Base-by-base conservation (phyloP, 2,113 vertebrate species). In the Menura novaehollandiae region DNA sequence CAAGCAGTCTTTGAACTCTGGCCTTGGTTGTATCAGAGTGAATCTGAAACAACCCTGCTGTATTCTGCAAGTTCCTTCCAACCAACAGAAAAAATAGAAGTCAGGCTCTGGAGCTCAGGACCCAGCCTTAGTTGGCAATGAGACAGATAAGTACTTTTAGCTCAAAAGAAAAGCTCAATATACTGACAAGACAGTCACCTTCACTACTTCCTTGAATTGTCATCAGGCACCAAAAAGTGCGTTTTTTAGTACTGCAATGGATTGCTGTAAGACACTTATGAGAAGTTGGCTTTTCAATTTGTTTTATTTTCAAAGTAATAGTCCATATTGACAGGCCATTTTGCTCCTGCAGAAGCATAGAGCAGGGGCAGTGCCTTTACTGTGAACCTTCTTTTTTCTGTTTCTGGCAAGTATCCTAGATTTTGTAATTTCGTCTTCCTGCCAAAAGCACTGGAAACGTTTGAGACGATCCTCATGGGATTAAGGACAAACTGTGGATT, bases 391-490 rank as follows among this genome's bases (percentile, higher is more conserved):
- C 28, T 44, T 56, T 91, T 82, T 73, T 76, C 51, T 46, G 20
- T 79, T 91, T 90, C 79, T 94, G 92, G 93, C 92, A 96, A 74
- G 64, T n/a, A 44, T 74, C 68, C 89, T 86, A 74, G 68, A 84
- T 95, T 94, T 94, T 88, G 78, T 93, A 92, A 96, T 90, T 84
- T 80, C 90, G 84, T 94, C 84, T 72, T 94, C 26, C 64, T 93
- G 93, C 79, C 93, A 94, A 96, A 96, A 88, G 78, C 82, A 93
- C 64, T 92, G 32, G 85, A 95, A 95, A 86, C 92, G 77, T 95
- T 78, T 91, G 88, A 95, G 85, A 88, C 59, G 35, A 96, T 95
- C 85, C 85, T 91, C 76, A 60, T 7, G 76, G 64, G 92, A 95
- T 93, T 92, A 90, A 93, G 83, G 68, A 96, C 90, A 93, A 93